Base-by-base conservation (phyloP, 2,113 vertebrate genomes). In the Telmatochromis sp. region DNA sequence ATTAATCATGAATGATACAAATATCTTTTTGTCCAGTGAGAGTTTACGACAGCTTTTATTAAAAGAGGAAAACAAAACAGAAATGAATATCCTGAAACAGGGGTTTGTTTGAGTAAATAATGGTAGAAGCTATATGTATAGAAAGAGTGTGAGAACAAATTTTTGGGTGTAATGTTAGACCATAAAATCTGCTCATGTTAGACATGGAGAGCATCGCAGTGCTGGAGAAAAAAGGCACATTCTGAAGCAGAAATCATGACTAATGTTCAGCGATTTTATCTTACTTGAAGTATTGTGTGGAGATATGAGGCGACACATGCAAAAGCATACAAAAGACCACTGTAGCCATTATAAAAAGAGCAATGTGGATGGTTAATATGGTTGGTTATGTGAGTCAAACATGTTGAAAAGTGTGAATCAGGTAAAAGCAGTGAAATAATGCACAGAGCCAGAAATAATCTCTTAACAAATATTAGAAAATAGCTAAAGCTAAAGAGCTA, bases 81-180 rank as follows among this genome's bases (percentile, higher is more conserved):
- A 5, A 40, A 40, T 68, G 11, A 68, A 68, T 21, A 40, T 14
- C 1, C 35, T 14, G 2, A 14, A 3, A 9, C 19, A 9, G 2
- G 0, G 11, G 63, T 68, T 14, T 68, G 3, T 68, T 40, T 40
- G 63, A 68, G 33, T 7, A 40, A 68, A 35, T 65, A 65, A 37
- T 68, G 63, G 19, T 1, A 37, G 19, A 40, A 13, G 19, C 19
- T 37, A 0, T 21, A 40, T 21, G 3, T 68, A 68, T 21, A 1
- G 0, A 68, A 68, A 68, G 3, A 21, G 0, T 7, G 2, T 68
- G 19, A 68, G 19, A 21, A 21, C 7, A 6, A 0, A 68, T 68
- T 4, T 21, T 19, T 40, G 11, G 19, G 63, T 21, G 11, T 21
- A 21, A 13, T 21, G 19, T 68, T 68, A 68, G 11, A 40, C 35